These are phyloP conservation scores for Zosterops hypoxanthus DNA, from an alignment of 2,113 vertebrate genomes.

Conservation along the genomic window DNA sequence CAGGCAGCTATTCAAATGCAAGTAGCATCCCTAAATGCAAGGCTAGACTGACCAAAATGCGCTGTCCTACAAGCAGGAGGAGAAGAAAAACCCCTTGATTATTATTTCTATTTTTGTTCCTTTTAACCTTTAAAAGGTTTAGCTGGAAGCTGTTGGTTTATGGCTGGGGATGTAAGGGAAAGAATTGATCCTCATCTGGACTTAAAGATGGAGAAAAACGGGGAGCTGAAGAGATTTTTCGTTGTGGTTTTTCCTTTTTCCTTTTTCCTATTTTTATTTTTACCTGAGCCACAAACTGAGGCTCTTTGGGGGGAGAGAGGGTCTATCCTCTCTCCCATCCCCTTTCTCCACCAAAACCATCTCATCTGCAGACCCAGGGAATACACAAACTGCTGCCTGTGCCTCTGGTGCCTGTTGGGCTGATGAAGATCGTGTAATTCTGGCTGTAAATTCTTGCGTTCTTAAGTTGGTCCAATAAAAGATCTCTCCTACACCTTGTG, in stretches of 20 bases:
- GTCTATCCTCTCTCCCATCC: conserved; percentile 22
- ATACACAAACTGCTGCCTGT: conserved; percentile 32
- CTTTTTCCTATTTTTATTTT: conserved; percentile 55
- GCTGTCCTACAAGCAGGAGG: conserved; percentile 55
- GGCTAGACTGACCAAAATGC: conserved; percentile 78
- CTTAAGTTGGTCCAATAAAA: conserved; percentile 74
- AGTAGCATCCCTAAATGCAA: conserved; percentile 85
- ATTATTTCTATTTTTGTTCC: conserved; percentile 62
- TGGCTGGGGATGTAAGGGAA: conserved; percentile 71
- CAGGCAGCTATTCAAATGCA: conserved; percentile 94
- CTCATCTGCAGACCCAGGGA: conserved; percentile 32
- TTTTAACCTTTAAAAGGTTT: conserved; percentile 67
- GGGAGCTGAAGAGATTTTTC: conserved; percentile 68
- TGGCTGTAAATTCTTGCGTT: conserved; percentile 61
- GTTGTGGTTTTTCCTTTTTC: neutral
- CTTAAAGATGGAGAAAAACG: conserved; percentile 70
- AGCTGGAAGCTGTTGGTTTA: conserved; percentile 76
- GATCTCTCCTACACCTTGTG: conserved; percentile 67
- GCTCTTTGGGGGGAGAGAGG: conserved; percentile 16
- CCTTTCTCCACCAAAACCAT: neutral
- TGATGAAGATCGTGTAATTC: conserved; percentile 62
- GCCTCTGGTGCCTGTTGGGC: conserved; percentile 30
- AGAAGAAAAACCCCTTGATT: conserved; percentile 63
- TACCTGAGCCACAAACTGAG: conserved; percentile 46
- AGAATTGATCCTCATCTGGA: conserved; percentile 72